Base-by-base conservation (phyloP, 2,797 vertebrate genomes). In the Prunella strophiata region DNA sequence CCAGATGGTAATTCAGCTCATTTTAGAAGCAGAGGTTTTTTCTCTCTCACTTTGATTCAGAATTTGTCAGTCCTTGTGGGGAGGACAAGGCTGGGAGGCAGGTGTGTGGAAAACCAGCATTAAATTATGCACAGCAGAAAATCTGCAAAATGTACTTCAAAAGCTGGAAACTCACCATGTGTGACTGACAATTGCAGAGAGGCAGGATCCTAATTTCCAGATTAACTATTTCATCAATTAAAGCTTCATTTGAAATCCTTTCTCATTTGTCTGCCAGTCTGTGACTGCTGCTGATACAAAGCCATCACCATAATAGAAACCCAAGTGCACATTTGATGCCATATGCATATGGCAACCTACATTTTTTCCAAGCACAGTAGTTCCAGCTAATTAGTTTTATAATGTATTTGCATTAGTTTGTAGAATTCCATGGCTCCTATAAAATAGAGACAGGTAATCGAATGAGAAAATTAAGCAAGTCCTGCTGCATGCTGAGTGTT, bases 161-260 rank as follows among this genome's bases (percentile, higher is more conserved):
- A 91, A 92, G 62, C 58, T 94, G 73, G 76, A 89, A 95, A 75
- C 43, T 89, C 63, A 85, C 76, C 6, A 10, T 66, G 57, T 73
- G 79, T 88, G 85, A 89, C 89, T 76, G 88, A 89, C 94, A 92
- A 91, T 32, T 84, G 59, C 62, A 52, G 68, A 58, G 70, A 86
- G 55, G 65, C 72, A 89, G 85, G 89, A 86, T 92, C 45, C 67
- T 92, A 71, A 92, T 91, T 95, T 96, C 52, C 76, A 95, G 82
- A 95, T 92, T 91, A 73, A 95, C 76, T 78, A 61, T 93, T 95
- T 95, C 70, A 52, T 86, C 91, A 94, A 96, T 93, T 94, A 95
- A 93, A 93, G 38, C 51, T 84, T 48, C 48, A 86, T 90, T 93
- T 93, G 29, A 78, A 90, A 71, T 81, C 45, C 45, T 94, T 91